Base-by-base conservation (phyloP, 2,797 vertebrate genomes). In the Tamandua tetradactyla region DNA sequence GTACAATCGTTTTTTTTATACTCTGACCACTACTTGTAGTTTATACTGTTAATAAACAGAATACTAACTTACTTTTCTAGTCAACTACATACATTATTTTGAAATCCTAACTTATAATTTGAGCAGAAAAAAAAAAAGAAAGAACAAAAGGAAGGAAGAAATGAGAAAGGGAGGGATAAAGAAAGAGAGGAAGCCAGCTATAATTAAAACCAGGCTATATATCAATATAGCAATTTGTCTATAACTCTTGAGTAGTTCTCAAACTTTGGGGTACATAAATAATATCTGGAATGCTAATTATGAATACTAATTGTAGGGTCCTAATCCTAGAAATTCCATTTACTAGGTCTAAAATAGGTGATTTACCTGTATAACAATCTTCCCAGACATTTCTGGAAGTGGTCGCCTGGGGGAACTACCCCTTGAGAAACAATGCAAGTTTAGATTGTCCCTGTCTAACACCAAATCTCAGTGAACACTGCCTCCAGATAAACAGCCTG, bases 61-160 rank as follows among this genome's bases (percentile, higher is more conserved):
- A 79, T 59, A 81, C 23, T 20, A 69, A 62, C 15, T 44, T 75
- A 44, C 62, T 82, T 47, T 68, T 62, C 49, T 61, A n/a, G n/a
- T 57, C 92, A 96, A 85, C 88, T 44, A n/a, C 7, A 64, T n/a
- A 61, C 14, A 25, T 52, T 71, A 68, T 64, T 92, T 88, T 87
- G 52, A 91, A 75, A 12, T 57, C 22, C 37, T 86, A 42, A 76
- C 37, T 90, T 74, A 25, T 20, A 12, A 72, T 11, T 80, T 55
- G 75, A 71, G 3, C 3, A 3, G 40, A 40, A 14, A 5, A 11
- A 0, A 11, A 0, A 11, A 80, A 72, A 49, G 37, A 57, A 76
- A 12, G 22, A 78, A 57, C 18, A 25, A 47, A 32, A 18, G 17
- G 40, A 30, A 12, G 13, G 61, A 35, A 10, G 8, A 23, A 79